Conservation (phyloP, 1,140 invertebrate species). For the Cydia pomonella region DNA sequence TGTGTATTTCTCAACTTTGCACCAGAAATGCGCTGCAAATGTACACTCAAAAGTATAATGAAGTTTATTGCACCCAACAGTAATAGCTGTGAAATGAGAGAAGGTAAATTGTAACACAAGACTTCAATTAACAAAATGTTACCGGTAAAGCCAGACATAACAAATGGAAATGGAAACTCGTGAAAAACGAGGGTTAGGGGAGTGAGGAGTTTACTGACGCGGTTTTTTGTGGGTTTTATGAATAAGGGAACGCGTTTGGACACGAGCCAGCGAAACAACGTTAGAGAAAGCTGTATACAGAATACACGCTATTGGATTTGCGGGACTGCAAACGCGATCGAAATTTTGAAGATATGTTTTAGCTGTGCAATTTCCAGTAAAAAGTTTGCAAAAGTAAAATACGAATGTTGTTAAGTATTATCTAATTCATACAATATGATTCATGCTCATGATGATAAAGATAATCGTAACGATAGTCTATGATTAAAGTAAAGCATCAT, state of each 20-base stretch:
- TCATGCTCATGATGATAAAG: not conserved
- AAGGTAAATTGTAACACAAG: not conserved
- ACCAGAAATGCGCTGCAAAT: not conserved
- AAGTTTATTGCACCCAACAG: not conserved
- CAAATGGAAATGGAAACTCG: slow-evolving; percentile 22
- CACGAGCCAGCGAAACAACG: slow-evolving; percentile 15
- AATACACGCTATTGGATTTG: not conserved
- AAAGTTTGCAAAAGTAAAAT: not conserved
- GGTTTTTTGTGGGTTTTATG: slow-evolving; percentile 15
- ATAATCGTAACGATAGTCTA: not conserved
- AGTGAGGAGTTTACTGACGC: slow-evolving; percentile 3
- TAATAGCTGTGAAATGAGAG: not conserved
- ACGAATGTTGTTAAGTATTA: not conserved
- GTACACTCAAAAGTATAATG: not conserved
- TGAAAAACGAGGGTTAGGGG: slow-evolving; percentile 18
- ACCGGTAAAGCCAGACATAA: slow-evolving; percentile 21
- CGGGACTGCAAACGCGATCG: not conserved
- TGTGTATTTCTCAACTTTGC: not conserved
- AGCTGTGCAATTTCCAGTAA: not conserved
- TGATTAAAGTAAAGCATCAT: not conserved
- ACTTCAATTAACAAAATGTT: slow-evolving; percentile 10
- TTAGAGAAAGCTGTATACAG: slow-evolving; percentile 24
- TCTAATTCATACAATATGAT: not conserved
- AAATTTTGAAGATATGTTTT: not conserved
- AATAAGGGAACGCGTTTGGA: slow-evolving; percentile 21